Evolutionary conservation across 2,888 invertebrate genomes (phyloP), one percentile per base, ranked within the genome.

Genomic region (Bellardia bayeri): DNA sequence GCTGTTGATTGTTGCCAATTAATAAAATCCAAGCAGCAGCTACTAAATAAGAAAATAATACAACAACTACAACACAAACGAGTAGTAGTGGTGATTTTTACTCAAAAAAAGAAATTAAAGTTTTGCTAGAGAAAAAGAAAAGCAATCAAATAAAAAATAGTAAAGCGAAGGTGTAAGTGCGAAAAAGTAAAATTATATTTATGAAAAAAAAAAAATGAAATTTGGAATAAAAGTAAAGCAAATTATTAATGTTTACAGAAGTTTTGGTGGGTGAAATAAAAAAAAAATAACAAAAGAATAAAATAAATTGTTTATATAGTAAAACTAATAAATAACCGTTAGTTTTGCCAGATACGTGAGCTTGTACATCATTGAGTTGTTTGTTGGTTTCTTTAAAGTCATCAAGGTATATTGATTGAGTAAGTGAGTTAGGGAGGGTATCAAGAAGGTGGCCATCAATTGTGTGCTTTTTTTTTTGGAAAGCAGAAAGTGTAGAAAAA

Each of bases 1-100:
- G 75, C 75, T 84, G 83, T 84, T 84, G 83, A 83, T 83, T 83
- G 75, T 81, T 76, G 87, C 76, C 80, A 76, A 84, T 81, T 81
- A 84, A 61, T 58, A 33, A 37, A 23, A 69, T 40, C 71, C 72
- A 72, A 45, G 37, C 42, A 63, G 16, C 7, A 45, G 4, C 9
- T 56, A 45, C 23, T 51, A 54, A 45, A 71, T 76, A 56, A 71
- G 30, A 78, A 64, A 56, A 64, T 13, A 30, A 45, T 51, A 56
- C 11, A 74, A 54, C 51, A 54, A 63, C 63, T 51, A 45, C 45
- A 66, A 11, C 11, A 45, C 11, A 45, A 37, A 51, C 14, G 5
- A 75, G 49, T 49, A 42, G 37, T 7, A 42, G 40, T 54, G 8
- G 42, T 30, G 42, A 42, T 51, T 72, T 74, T 56, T 49, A 45